phyloP scores from a whole-genome alignment of 2,888 invertebrate genomes.

The Brenthis hecate region DNA sequence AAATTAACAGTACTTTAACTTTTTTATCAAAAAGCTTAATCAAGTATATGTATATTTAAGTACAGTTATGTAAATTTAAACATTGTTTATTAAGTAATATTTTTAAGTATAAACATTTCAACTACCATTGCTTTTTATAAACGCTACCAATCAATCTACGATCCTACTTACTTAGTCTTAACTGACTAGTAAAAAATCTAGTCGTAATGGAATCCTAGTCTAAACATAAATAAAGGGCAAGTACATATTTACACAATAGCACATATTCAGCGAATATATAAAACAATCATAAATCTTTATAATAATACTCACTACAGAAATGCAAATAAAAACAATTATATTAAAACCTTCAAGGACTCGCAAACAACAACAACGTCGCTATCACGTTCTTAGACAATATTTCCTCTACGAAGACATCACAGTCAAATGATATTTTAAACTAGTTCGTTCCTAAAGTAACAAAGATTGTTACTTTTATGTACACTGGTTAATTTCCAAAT shows the following conservation, averaged over 20 bases:
- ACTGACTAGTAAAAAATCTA: constrained; percentile 78
- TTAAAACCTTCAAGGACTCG: constrained; percentile 51
- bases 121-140: constrained; percentile 9
- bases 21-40: neutral
- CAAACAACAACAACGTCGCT: constrained; percentile 66
- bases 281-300: constrained; percentile 58
- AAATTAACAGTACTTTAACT: neutral
- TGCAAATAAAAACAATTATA: constrained; percentile 64
- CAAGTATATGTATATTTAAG: constrained; percentile 28
- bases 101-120: constrained; percentile 10
- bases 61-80: constrained; percentile 27
- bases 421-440: constrained; percentile 68
- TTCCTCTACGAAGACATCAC: constrained; percentile 81
- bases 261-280: constrained; percentile 63
- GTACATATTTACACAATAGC: constrained; percentile 74
- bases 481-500: constrained; percentile 33
- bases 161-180: constrained; percentile 42
- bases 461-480: constrained; percentile 8
- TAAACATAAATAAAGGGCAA: constrained; percentile 68
- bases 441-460: constrained; percentile 30
- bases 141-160: constrained; percentile 23
- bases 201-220: constrained; percentile 66
- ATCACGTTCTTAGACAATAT: constrained; percentile 66
- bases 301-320: constrained; percentile 62
- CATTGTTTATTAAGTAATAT: constrained; percentile 27